Evolutionary conservation across 2,113 vertebrate species (phyloP), one percentile per base, ranked within the genome.

Genomic region (Brachyhypopomus occidentalis): DNA sequence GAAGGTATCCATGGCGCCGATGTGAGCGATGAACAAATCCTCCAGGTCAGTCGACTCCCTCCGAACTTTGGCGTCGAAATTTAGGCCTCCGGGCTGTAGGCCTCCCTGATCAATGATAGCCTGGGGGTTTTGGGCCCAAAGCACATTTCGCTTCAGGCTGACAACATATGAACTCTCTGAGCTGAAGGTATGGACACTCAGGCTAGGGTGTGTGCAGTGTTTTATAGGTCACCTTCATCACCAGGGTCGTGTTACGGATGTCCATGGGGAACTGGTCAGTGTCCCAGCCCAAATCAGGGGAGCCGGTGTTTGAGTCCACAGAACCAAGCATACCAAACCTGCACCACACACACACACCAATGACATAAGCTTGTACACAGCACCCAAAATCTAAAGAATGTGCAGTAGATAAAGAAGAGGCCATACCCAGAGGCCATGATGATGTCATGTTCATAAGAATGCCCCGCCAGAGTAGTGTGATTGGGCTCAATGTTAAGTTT

Each of bases 401-500:
- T 16, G 6, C 22, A 64, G 2, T 55, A 7, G 52, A 45, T 41
- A 22, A 20, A 63, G 4, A 19, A 41, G 36, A 9, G 38, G 63
- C 9, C 89, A 84, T 82, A 92, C 91, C 72, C 87, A 22, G 91
- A 92, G 4, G 90, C 91, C 88, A 89, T 86, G 85, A 92, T 38
- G 2, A 93, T n/a, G 58, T 93, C 86, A 2, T 92, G 91, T 72
- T 92, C 91, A 16, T 91, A 91, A 2, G 89, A 86, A 82, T 91
- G 90, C 78, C 90, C 91, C 8, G 91, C 91, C 86, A 93, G 83
- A 20, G 91, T 91, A 23, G 90, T 93, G 89, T 92, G 91, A 87
- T 91, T 93, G 81, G 91, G 92, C 83, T 91, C 91, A 0, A 92
- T 91, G 78, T 92, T 92, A 79, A 93, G 73, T 84, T 92, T 93